phyloP scores from a whole-genome alignment of 2,797 vertebrate genomes.

The Acipenser oxyrinchus region DNA sequence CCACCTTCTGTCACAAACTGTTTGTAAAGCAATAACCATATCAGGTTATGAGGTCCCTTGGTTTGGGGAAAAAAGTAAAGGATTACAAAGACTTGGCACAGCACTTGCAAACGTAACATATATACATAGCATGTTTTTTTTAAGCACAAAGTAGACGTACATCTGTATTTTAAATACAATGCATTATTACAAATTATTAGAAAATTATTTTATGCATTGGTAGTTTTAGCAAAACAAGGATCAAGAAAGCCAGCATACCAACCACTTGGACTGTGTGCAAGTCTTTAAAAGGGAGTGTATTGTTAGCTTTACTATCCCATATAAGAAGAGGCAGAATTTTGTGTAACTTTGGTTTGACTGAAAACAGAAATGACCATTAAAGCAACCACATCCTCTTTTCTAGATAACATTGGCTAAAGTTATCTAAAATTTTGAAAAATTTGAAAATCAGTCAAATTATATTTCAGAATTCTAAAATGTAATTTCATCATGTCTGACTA shows the following conservation, averaged over 20 bases:
- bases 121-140: conserved; percentile 76
- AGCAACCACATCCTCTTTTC: conserved; percentile 60
- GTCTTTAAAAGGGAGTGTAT: conserved; percentile 74
- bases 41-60: conserved; percentile 82
- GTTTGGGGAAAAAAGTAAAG: conserved; percentile 65
- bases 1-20: conserved; percentile 76
- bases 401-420: conserved; percentile 55
- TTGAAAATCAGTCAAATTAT: conserved; percentile 14
- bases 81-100: conserved; percentile 80
- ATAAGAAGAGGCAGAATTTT: conserved; percentile 99
- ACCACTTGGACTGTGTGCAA: conserved; percentile 70
- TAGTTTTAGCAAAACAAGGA: conserved; percentile 45
- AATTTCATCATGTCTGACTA: neutral
- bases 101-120: conserved; percentile 78
- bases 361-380: conserved; percentile 83
- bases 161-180: conserved; percentile 68
- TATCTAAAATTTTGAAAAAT: conserved; percentile 24
- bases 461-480: neutral
- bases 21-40: conserved; percentile 85
- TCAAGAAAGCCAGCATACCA: conserved; percentile 69
- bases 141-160: conserved; percentile 78
- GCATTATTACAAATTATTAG: conserved; percentile 64
- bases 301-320: conserved; percentile 86
- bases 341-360: conserved; percentile 99
- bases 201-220: conserved; percentile 43